Conservation (phyloP, 2,888 invertebrate species). For the Calliscelio sp. region DNA sequence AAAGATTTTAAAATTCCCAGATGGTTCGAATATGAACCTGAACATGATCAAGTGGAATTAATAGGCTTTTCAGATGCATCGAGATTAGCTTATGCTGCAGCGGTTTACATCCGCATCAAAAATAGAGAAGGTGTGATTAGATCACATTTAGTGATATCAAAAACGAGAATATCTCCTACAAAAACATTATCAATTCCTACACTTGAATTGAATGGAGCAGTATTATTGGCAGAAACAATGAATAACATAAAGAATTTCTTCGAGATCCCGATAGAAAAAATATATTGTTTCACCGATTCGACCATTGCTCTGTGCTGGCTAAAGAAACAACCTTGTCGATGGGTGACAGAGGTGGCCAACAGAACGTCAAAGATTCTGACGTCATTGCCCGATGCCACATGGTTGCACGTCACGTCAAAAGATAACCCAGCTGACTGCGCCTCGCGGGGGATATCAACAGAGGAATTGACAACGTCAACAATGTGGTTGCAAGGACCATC, state of each 20-base stretch:
- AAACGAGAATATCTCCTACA: neutral
- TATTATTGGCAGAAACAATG: neutral
- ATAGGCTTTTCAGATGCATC: slow-evolving; percentile 7
- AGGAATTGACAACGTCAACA: neutral
- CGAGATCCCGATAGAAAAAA: neutral
- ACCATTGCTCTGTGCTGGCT: neutral
- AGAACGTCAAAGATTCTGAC: neutral
- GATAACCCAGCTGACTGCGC: neutral
- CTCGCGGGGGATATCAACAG: neutral
- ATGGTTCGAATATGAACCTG: neutral
- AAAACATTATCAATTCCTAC: neutral
- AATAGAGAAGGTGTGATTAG: neutral
- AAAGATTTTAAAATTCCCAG: neutral
- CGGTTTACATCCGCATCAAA: neutral
- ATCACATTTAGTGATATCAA: neutral
- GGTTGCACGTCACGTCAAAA: neutral
- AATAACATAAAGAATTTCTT: neutral
- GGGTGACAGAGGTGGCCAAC: neutral
- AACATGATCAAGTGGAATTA: neutral
- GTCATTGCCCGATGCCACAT: neutral
- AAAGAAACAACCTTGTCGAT: neutral
- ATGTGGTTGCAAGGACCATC: neutral
- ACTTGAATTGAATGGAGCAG: slow-evolving; percentile 3
- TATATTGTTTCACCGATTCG: slow-evolving; percentile 12
- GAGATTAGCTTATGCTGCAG: neutral